Evolutionary conservation across 1,140 invertebrate species (phyloP), one percentile per base, ranked within the genome.

Genomic region (Caenorhabditis tropicalis): DNA sequence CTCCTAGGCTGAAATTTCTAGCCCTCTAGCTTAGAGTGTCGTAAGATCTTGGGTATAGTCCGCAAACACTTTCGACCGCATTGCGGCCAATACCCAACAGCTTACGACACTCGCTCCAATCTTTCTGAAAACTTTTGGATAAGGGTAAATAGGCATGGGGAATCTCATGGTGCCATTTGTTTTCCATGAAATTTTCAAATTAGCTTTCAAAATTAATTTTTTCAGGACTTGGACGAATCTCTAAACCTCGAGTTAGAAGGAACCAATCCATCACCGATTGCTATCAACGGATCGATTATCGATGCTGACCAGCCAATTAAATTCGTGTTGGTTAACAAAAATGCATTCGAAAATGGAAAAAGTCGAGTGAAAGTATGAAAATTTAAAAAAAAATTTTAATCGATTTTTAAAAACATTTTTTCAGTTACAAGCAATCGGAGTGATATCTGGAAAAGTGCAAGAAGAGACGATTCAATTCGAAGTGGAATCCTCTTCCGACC

Each of bases 341-440:
- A 74, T 74, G 65, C 65, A 24, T 74, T 74, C n/a, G 65, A 74
- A 24, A 74, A 46, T 43, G 65, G 65, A n/a, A 74, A 74, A 24
- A 74, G 65, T 43, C 12, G 29, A 5, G 65, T 74, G 2, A 74
- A 74, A 29, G 65, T 74, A 2, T 24, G 65, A 74, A 4, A 46
- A 4, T 24, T 1, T 7, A 7, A 56, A 24, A 56, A 5, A 9
- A 7, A 29, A 4, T 56, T 2, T n/a, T 9, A 56, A 27, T 56
- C 10, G 10, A 12, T 27, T 27, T 56, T 9, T 3, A 27, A 19
- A 0, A 5, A 12, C 7, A 29, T 29, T 36, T 24, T 74, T 74
- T 46, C n/a, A 74, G 65, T 36, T 74, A 9, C 65, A 74, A 74
- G 65, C 65, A 24, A 74, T 74, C 36, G 65, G 65, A 36, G 65